These are phyloP conservation scores for Otolemur crassicaudatus DNA, from an alignment of 2,797 vertebrate genomes.

Conservation along the genomic window DNA sequence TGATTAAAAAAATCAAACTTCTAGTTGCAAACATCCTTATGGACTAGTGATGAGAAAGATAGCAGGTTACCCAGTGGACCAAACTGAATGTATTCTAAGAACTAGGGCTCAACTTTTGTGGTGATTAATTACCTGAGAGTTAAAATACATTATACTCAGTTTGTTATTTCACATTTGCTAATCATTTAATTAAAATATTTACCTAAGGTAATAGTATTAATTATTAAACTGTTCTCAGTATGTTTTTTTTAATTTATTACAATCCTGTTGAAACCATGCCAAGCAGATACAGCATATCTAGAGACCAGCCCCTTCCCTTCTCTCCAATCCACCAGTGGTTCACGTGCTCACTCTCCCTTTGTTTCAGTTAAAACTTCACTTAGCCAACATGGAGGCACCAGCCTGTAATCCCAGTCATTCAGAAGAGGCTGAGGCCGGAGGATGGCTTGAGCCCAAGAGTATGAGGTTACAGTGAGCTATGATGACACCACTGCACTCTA, in stretches of 20 bases:
- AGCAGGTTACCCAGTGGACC: not conserved
- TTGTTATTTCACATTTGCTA: constrained; percentile 13
- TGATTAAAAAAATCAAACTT: not conserved
- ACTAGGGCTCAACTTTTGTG: not conserved
- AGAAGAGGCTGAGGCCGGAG: not conserved
- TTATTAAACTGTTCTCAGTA: not conserved
- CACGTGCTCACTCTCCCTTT: not conserved
- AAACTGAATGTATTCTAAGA: not conserved
- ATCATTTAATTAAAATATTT: not conserved
- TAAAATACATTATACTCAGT: not conserved
- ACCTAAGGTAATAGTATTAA: not conserved
- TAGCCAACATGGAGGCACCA: not conserved
- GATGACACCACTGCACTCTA: not conserved
- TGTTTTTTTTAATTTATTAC: not conserved
- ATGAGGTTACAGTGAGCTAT: not conserved
- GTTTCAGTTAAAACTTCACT: not conserved
- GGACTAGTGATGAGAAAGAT: not conserved
- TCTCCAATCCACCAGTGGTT: not conserved
- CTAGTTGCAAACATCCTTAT: not conserved
- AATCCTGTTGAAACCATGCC: not conserved
- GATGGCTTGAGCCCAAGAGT: not conserved
- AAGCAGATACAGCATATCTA: not conserved
- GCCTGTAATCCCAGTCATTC: not conserved
- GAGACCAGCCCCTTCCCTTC: not conserved
- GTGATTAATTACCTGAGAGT: not conserved